Evolutionary conservation across 1,140 invertebrate genomes (phyloP), one percentile per base, ranked within the genome.

Genomic region (Calliopsis andreniformis): DNA sequence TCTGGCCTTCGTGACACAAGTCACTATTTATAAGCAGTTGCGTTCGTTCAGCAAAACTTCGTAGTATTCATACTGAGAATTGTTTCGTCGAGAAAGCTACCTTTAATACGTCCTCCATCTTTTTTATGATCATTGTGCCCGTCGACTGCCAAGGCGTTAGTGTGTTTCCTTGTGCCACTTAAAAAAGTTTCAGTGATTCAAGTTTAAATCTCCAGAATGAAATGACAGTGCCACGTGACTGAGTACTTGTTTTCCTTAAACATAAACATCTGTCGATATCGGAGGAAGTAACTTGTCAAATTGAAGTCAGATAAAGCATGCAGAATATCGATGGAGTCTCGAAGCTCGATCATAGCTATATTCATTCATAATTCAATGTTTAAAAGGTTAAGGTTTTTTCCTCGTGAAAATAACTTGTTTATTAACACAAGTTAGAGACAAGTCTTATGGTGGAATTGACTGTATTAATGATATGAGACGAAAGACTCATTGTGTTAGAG

Each of bases 1-100:
- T 18, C 7, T 28, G 30, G 53, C 25, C 49, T 23, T 28, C 23
- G 42, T 76, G 62, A 64, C 56, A 62, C 51, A 69, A 53, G 30
- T 14, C 23, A 70, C 82, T 83, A 82, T 79, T 79, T 83, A 83
- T 82, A 83, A 83, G 42, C 39, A 10, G 18, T 83, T 79, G 55
- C 82, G 55, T 83, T 62, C 25, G 35, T 78, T 30, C n/a, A 49
- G 30, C 32, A 42, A 53, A 58, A 68, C 30, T 8, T 20, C 18
- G 0, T 42, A n/a, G n/a, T 42, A 23, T 32, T n/a, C 20, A 23
- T 53, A 32, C n/a, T n/a, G n/a, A n/a, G n/a, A 23, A 32, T 23
- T n/a, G 25, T 45, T 39, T 23, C 25, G 12, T 59, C 18, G 49
- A 63, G 30, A 63, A 63, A n/a, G n/a, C n/a, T n/a, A n/a, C n/a